Percentiles rank a stretch among this genome's conserved stretches.
These are phyloP conservation scores for Thymelicus lineola DNA, from an alignment of 2,888 invertebrate genomes.

Conservation along the genomic window DNA sequence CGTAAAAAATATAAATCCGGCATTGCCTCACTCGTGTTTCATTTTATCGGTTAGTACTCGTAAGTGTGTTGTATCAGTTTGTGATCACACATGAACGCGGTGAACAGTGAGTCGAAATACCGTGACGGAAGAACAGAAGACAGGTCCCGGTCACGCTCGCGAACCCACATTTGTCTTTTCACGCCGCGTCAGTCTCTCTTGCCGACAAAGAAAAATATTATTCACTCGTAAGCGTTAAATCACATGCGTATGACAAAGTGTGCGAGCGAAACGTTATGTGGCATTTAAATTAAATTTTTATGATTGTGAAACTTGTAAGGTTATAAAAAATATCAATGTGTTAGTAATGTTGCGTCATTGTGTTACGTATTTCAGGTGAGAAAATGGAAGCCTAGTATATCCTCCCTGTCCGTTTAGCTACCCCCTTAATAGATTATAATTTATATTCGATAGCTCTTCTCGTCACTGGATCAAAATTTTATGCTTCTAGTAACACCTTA, in stretches of 20 bases:
- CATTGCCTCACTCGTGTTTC: too few relatives aligned
- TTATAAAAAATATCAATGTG: not conserved
- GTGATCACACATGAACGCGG: constrained; percentile 16
- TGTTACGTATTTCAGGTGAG: too few relatives aligned
- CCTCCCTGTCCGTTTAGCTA: too few relatives aligned
- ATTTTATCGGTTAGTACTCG: not conserved
- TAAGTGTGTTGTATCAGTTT: constrained; percentile 5
- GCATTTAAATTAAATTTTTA: not conserved
- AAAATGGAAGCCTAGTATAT: too few relatives aligned
- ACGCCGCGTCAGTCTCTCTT: constrained; percentile 44
- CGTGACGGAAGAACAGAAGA: constrained; percentile 29
- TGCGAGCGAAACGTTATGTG: not conserved
- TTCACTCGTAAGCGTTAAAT: constrained; percentile 26
- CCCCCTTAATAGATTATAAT: too few relatives aligned
- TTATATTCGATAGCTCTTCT: too few relatives aligned
- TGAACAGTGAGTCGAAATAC: constrained; percentile 17
- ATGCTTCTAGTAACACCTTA: too few relatives aligned
- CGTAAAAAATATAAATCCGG: too few relatives aligned
- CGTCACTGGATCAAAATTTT: too few relatives aligned
- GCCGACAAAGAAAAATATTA: constrained; percentile 44
- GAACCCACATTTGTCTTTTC: constrained; percentile 47
- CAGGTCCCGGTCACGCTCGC: constrained; percentile 52
- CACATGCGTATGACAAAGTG: constrained; percentile 7
- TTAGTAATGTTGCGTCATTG: too few relatives aligned
- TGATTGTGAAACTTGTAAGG: not conserved